Evolutionary conservation across 2,113 vertebrate species (phyloP), one percentile per base, ranked within the genome.

Genomic region (Proterorhinus semilunaris): DNA sequence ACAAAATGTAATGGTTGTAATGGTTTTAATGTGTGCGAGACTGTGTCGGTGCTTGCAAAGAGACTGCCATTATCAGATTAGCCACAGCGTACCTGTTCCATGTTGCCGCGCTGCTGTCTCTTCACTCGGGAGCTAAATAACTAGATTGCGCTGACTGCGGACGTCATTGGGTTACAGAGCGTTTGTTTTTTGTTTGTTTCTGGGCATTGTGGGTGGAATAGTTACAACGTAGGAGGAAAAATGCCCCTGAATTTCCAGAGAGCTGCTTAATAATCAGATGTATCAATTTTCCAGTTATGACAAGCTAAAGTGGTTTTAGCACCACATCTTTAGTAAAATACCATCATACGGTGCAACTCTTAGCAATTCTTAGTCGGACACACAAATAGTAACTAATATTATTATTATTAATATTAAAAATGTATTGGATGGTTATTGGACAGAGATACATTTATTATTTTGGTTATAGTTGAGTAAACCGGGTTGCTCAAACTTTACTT

Each of bases 61-160:
- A 78, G 58, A 62, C 16, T 63, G 78, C 69, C 45, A 45, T 65
- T 2, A 73, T 82, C 79, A 85, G 72, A 85, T 82, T 65, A 83
- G 70, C 53, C 6, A 8, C 10, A 42, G 54, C 52, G 74, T 73
- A 70, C 62, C 76, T 65, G 76, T 62, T 63, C 63, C 57, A 78
- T 78, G 80, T 76, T 88, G 82, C 76, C 79, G 10, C 46, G n/a
- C 68, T 66, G 46, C 49, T 44, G 51, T 79, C 72, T 68, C 62
- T 68, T 69, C 53, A 27, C 65, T 51, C 48, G 3, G 65, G 58
- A 69, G 53, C 17, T 51, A 76, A 78, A 66, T 72, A 42, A 68
- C 58, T 77, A 61, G 68, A 47, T 66, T 67, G 72, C 65, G 62
- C 43, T 50, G 65, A 62, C 11, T 61, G 65, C 13, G 65, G 74